These are phyloP conservation scores for Aspidoscelis tigris DNA, from an alignment of 2,113 vertebrate genomes.

Conservation along the genomic window DNA sequence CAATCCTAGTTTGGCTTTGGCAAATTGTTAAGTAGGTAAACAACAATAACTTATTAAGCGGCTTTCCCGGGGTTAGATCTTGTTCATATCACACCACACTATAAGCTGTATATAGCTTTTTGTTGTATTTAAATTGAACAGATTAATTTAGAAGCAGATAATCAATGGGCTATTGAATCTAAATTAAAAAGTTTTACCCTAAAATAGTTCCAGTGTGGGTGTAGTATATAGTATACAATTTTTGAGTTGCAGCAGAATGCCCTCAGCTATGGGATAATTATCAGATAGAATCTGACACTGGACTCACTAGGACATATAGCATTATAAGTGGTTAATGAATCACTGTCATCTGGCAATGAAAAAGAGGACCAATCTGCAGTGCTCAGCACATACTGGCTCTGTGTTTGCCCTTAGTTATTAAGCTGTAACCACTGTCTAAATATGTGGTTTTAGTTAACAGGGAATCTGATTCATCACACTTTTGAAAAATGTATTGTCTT, in stretches of 20 bases:
- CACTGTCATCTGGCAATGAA: constrained; percentile 36
- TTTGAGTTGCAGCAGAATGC: constrained; percentile 1
- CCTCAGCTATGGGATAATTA: constrained; percentile 5
- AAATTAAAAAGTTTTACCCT: neutral
- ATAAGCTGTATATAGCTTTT: too few species aligned
- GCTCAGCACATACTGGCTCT: constrained; percentile 59
- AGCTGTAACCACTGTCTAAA: constrained; percentile 53
- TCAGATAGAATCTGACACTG: constrained; percentile 20
- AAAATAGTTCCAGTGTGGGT: neutral
- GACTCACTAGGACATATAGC: constrained; percentile 12
- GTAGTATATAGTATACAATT: neutral
- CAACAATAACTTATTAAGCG: too few species aligned
- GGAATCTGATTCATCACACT: constrained; percentile 57
- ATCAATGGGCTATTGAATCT: neutral
- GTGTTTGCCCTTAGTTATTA: constrained; percentile 61
- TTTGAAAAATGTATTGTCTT: constrained; percentile 51
- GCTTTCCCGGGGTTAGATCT: too few species aligned
- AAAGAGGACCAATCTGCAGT: constrained; percentile 56
- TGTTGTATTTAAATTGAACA: neutral
- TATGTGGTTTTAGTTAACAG: constrained; percentile 60
- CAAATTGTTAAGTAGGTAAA: too few species aligned
- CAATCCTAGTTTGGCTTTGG: too few species aligned
- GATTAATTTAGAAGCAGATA: neutral
- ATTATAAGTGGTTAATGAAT: constrained; percentile 31
- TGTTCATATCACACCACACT: too few species aligned